Conservation (phyloP, 2,797 vertebrate species). For the Sciaenops ocellatus region DNA sequence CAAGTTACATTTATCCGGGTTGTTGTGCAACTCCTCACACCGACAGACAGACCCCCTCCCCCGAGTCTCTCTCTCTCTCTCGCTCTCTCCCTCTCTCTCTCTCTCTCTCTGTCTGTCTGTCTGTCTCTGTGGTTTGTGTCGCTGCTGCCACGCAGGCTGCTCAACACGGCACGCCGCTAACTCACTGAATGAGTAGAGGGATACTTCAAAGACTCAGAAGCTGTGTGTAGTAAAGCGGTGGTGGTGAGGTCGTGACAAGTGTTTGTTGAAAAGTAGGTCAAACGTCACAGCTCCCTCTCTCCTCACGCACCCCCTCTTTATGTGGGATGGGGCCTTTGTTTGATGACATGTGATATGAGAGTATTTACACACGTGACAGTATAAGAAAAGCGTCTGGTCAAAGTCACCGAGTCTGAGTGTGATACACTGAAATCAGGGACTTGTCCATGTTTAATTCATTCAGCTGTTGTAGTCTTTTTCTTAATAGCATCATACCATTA, state of each 20-base stretch:
- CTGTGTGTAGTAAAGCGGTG: background rate
- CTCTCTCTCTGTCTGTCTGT: background rate
- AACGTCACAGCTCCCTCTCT: conserved; percentile 24
- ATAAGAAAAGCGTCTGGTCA: background rate
- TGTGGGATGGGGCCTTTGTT: conserved; percentile 16
- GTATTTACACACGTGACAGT: conserved; percentile 11
- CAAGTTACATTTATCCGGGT: conserved; percentile 37
- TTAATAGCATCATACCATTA: too few species aligned
- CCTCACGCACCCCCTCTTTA: background rate
- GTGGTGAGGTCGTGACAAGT: conserved; percentile 1
- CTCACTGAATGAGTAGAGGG: conserved; percentile 8
- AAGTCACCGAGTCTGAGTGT: background rate
- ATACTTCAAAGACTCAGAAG: background rate
- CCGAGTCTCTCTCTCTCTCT: background rate
- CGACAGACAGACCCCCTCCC: conserved; percentile 27
- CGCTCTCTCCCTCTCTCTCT: background rate
- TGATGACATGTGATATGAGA: conserved; percentile 5
- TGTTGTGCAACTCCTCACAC: conserved; percentile 55
- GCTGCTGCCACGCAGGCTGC: conserved; percentile 50
- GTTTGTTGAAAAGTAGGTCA: conserved; percentile 39
- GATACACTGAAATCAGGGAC: too few species aligned
- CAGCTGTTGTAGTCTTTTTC: too few species aligned
- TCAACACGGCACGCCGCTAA: background rate
- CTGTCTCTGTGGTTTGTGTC: background rate
- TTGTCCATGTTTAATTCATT: background rate